phyloP scores from a whole-genome alignment of 2,888 invertebrate species.

The Drosophila meridionalis region DNA sequence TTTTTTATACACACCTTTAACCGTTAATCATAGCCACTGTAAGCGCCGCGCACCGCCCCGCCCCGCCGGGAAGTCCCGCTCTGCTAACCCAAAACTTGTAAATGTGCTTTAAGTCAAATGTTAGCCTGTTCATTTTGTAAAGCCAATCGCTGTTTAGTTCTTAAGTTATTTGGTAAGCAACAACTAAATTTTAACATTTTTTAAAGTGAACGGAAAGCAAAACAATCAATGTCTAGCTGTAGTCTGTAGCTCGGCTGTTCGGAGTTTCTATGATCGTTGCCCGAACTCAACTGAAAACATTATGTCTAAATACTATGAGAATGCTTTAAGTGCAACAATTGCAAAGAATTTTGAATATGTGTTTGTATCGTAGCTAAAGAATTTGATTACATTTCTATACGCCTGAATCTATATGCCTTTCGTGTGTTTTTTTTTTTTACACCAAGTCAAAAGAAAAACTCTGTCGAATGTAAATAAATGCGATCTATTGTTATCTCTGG shows the following conservation, averaged over 20 bases:
- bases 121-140: constrained; percentile 50
- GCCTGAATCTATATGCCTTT: constrained; percentile 30
- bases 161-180: constrained; percentile 71
- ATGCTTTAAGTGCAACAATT: constrained; percentile 77
- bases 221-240: constrained; percentile 63
- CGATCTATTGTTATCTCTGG: constrained; percentile 59
- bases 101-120: constrained; percentile 64
- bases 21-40: constrained; percentile 20
- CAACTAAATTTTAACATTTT: not conserved
- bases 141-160: constrained; percentile 53
- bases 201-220: not conserved
- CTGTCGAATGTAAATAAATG: constrained; percentile 69
- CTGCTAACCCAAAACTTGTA: constrained; percentile 30
- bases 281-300: constrained; percentile 17
- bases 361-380: constrained; percentile 24
- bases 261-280: constrained; percentile 28
- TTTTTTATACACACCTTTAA: constrained; percentile 52
- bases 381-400: constrained; percentile 16
- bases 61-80: not conserved
- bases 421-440: constrained; percentile 17
- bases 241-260: constrained; percentile 31
- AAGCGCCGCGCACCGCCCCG: constrained; percentile 8
- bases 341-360: constrained; percentile 46
- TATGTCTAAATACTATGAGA: constrained; percentile 29
- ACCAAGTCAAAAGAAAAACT: not conserved